Conservation (phyloP, 2,113 vertebrate species). For the Mesoclemmys tuberculata region DNA sequence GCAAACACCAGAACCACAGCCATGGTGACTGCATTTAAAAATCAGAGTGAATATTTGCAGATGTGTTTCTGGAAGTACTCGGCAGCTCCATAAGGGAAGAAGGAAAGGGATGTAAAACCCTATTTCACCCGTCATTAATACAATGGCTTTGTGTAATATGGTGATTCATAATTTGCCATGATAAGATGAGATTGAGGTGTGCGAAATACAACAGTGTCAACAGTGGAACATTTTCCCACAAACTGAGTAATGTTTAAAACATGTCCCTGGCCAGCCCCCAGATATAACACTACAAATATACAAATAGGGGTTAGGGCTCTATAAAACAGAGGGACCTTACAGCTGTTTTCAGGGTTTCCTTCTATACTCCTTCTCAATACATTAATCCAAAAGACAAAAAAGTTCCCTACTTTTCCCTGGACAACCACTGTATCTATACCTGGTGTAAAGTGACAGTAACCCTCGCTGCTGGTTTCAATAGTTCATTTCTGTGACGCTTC, state of each 20-base stretch:
- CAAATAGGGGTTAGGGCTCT: conserved; percentile 75
- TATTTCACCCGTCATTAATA: neutral
- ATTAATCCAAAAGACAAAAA: accelerated
- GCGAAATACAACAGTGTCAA: neutral
- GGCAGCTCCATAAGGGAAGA: neutral
- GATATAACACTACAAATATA: conserved; percentile 69
- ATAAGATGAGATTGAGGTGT: neutral
- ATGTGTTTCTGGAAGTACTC: neutral
- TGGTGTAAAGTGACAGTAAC: neutral
- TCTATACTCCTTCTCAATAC: accelerated
- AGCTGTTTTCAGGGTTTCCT: neutral
- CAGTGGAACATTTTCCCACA: conserved; percentile 35
- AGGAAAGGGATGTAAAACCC: neutral
- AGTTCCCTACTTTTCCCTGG: neutral
- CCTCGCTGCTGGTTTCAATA: neutral
- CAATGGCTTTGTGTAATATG: neutral
- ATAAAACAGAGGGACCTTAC: neutral
- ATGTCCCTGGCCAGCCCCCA: accelerated
- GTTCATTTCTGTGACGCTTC: neutral
- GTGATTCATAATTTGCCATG: neutral
- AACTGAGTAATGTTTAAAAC: conserved; percentile 68
- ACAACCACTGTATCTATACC: accelerated
- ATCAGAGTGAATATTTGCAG: neutral
- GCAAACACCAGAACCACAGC: neutral
- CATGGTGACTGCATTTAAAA: neutral